Evolutionary conservation across 2,888 invertebrate species (phyloP).

Genomic region (Macrostomum cliftonense): DNA sequence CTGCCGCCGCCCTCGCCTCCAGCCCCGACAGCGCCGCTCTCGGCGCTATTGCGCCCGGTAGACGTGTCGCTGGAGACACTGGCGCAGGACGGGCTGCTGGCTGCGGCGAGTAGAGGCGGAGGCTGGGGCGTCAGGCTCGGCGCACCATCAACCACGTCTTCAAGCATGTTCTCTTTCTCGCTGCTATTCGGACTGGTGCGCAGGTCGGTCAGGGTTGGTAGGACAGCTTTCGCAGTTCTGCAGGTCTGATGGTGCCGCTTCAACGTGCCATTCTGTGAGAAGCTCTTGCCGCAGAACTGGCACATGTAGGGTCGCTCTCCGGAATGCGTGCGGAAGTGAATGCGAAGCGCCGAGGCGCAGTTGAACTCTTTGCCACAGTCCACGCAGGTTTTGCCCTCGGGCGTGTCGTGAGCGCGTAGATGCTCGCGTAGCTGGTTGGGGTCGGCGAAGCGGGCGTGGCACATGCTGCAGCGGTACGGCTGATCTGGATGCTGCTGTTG

Average conservation of each 20-base stretch:
- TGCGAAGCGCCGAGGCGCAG: slow-evolving; percentile 9
- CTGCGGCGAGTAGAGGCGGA: no score
- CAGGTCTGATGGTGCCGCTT: slow-evolving; percentile 9
- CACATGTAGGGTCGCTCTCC: slow-evolving; percentile 11
- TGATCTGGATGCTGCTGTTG: no score
- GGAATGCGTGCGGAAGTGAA: slow-evolving; percentile 10
- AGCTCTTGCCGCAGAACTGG: slow-evolving; percentile 10
- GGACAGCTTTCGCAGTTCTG: neutral
- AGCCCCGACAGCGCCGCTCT: no score
- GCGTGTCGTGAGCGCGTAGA: neutral
- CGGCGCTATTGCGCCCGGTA: no score
- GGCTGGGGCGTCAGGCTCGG: no score
- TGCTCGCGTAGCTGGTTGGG: neutral
- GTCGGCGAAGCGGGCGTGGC: neutral
- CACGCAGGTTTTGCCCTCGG: slow-evolving; percentile 3
- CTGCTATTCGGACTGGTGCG: no score
- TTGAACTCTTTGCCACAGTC: slow-evolving; percentile 9
- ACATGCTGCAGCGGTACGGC: neutral
- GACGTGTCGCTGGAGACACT: no score
- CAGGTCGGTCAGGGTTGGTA: no score
- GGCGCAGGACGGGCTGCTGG: no score
- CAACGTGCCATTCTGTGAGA: slow-evolving; percentile 11
- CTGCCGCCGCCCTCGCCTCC: no score
- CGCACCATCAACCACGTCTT: no score
- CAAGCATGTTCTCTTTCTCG: no score